Conservation (phyloP, 2,113 vertebrate species). For the Melanocharis versteri region DNA sequence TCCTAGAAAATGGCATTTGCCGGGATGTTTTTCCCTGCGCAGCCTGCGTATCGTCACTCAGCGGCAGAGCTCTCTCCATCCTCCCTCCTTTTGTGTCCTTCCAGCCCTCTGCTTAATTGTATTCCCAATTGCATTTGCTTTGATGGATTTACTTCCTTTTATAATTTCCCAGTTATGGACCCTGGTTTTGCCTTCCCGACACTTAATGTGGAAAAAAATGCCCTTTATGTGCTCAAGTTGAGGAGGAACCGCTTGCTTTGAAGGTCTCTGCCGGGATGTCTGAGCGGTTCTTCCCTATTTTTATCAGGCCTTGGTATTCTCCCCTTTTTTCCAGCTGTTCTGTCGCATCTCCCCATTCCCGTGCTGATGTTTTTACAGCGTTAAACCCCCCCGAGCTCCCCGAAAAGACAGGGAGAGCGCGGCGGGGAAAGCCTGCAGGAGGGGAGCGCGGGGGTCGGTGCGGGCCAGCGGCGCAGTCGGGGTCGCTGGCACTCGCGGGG, state of each 20-base stretch:
- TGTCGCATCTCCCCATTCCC: neutral
- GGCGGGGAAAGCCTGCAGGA: neutral
- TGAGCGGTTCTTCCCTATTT: neutral
- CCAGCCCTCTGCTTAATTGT: conserved; percentile 66
- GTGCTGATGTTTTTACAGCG: neutral
- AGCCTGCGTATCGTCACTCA: conserved; percentile 81
- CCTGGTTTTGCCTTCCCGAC: conserved; percentile 66
- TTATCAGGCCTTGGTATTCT: neutral
- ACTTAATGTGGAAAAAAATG: conserved; percentile 47
- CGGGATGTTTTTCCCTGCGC: conserved; percentile 36
- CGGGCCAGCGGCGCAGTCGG: accelerated
- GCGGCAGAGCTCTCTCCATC: conserved; percentile 72
- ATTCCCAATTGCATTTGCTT: conserved; percentile 75
- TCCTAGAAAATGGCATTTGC: conserved; percentile 75
- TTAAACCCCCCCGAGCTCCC: accelerated
- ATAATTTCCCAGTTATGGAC: conserved; percentile 78
- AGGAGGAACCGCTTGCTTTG: neutral
- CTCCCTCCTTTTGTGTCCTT: conserved; percentile 69
- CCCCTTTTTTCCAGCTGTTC: neutral
- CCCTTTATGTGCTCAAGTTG: neutral
- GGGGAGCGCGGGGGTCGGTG: neutral
- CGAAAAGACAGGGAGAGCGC: neutral
- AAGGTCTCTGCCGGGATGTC: neutral
- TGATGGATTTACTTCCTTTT: conserved; percentile 83
- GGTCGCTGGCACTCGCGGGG: neutral